Evolutionary conservation across 2,797 vertebrate genomes (phyloP).

Genomic region (Sciurus carolinensis): DNA sequence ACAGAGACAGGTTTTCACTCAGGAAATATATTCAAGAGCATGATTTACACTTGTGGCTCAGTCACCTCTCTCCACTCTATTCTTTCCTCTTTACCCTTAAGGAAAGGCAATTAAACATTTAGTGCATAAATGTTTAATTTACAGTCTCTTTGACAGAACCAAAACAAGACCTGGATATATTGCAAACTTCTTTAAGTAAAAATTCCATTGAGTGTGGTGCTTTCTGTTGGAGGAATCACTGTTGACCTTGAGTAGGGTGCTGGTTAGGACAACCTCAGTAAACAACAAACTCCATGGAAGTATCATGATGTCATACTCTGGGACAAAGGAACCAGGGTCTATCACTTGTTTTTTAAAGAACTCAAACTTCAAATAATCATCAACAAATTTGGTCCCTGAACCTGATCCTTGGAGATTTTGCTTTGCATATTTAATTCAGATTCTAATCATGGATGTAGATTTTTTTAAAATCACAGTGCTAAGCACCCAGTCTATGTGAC

Average conservation of each 20-base stretch:
- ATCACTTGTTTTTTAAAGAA: not conserved
- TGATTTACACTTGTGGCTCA: not conserved
- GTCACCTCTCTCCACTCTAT: not conserved
- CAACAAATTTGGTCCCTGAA: not conserved
- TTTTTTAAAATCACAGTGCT: not conserved
- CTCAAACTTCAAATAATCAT: not conserved
- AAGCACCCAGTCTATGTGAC: not conserved
- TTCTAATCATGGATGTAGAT: not conserved
- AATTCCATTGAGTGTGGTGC: not conserved
- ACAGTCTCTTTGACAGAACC: not conserved
- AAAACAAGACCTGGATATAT: not conserved
- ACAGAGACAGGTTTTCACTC: not conserved
- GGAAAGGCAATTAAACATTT: not conserved
- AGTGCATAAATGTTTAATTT: not conserved
- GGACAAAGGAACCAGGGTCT: not conserved
- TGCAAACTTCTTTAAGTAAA: conserved; percentile 20
- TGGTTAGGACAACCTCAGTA: not conserved
- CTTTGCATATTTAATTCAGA: conserved; percentile 5
- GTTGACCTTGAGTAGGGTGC: not conserved
- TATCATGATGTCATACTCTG: not conserved
- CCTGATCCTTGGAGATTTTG: not conserved
- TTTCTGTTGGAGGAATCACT: not conserved
- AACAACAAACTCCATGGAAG: not conserved
- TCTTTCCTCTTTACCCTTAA: not conserved
- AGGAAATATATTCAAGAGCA: not conserved